A percentile compares a stretch with the other conserved stretches of the same genome.
Conservation (phyloP, 2,888 invertebrate species). For the Acleris sparsana region DNA sequence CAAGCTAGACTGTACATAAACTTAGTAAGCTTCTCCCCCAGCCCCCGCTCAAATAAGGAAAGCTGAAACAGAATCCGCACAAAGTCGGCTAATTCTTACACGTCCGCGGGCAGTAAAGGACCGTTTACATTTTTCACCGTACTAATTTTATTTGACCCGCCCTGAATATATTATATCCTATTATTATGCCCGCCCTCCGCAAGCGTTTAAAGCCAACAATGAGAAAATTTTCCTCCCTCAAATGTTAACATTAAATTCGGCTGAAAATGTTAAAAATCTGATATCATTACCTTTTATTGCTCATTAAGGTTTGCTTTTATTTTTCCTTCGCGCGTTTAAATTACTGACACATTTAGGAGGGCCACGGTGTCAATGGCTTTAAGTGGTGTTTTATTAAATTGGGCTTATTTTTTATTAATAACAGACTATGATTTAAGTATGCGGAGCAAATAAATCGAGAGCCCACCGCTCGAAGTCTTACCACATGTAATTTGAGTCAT, state of each 20-base stretch:
- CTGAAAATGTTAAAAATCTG: slow-evolving; percentile 70
- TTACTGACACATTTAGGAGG: slow-evolving; percentile 39
- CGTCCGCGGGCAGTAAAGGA: slow-evolving; percentile 75
- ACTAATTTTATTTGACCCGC: slow-evolving; percentile 83
- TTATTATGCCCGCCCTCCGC: slow-evolving; percentile 74
- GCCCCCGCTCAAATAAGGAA: slow-evolving; percentile 8
- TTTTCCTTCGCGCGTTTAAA: slow-evolving; percentile 55
- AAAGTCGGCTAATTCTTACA: slow-evolving; percentile 71
- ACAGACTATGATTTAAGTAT: slow-evolving; percentile 17
- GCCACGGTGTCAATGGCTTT: slow-evolving; percentile 33
- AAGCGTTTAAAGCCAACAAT: slow-evolving; percentile 77
- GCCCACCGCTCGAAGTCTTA: too few species aligned
- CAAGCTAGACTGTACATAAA: not conserved
- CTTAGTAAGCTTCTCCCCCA: not conserved
- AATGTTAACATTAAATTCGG: slow-evolving; percentile 76
- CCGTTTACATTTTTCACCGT: slow-evolving; percentile 83
- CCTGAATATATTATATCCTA: slow-evolving; percentile 82
- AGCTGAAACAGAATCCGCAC: slow-evolving; percentile 38
- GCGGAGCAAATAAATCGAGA: too few species aligned
- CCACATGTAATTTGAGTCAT: too few species aligned
- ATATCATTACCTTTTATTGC: slow-evolving; percentile 70
- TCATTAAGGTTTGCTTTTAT: slow-evolving; percentile 67
- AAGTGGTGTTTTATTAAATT: slow-evolving; percentile 33
- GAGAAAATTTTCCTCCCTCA: slow-evolving; percentile 69
- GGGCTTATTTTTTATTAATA: slow-evolving; percentile 23